These are phyloP conservation scores for Chromobotia macracanthus DNA, from an alignment of 2,797 vertebrate species.

Conservation along the genomic window DNA sequence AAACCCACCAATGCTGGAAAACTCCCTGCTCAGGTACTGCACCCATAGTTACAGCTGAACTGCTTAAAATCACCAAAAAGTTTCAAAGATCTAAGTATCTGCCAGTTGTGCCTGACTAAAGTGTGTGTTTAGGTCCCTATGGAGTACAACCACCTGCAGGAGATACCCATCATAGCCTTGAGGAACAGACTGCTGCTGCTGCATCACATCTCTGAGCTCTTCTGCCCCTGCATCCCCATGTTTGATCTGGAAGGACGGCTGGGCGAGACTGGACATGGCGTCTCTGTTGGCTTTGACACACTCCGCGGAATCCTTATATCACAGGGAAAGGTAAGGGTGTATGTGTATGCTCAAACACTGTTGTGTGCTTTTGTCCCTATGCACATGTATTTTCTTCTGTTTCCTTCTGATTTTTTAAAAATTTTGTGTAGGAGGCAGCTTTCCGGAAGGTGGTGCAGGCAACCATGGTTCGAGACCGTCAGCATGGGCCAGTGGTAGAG, in stretches of 20 bases:
- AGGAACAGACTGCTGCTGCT: constrained; percentile 93
- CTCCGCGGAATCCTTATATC: constrained; percentile 96
- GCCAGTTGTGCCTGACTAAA: not conserved
- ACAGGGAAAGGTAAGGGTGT: constrained; percentile 89
- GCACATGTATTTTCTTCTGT: not conserved
- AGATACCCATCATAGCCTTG: constrained; percentile 89
- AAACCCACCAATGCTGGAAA: constrained; percentile 98
- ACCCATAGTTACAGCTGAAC: not conserved
- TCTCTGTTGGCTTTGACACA: constrained; percentile 91
- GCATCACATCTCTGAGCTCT: constrained; percentile 97
- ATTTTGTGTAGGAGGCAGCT: constrained; percentile 87
- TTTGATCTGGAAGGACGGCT: constrained; percentile 95
- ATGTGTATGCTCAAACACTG: not conserved
- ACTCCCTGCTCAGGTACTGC: constrained; percentile 89
- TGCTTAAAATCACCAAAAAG: no score
- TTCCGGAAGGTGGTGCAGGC: constrained; percentile 98
- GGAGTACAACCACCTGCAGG: constrained; percentile 98
- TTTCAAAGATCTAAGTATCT: not conserved
- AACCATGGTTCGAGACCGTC: constrained; percentile 96
- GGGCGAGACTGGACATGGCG: constrained; percentile 90
- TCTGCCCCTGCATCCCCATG: constrained; percentile 99
- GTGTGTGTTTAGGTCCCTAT: constrained; percentile 86
- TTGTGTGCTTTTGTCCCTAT: not conserved
- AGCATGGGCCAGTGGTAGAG: constrained; percentile 96
- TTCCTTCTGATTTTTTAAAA: not conserved